These are phyloP conservation scores for Dysdera silvatica DNA, from an alignment of 1,140 invertebrate genomes.

Conservation along the genomic window DNA sequence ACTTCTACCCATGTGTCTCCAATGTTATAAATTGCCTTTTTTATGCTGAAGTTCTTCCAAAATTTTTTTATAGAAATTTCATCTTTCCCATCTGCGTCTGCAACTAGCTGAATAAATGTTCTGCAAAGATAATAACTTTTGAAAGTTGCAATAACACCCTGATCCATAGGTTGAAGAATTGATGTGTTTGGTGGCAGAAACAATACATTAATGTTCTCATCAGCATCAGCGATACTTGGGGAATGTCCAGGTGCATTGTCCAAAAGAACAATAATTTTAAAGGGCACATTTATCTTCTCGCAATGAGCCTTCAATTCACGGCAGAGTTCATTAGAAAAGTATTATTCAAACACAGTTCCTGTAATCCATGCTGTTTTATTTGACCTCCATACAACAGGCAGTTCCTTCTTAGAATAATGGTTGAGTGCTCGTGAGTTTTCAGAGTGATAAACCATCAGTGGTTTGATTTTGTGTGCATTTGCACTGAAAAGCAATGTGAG, in stretches of 20 bases:
- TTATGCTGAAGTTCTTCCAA: neutral
- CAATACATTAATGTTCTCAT: neutral
- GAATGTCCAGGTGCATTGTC: no score
- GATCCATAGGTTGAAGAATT: neutral
- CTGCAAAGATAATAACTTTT: neutral
- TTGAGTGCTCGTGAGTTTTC: constrained; percentile 40
- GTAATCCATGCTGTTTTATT: constrained; percentile 45
- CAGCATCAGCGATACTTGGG: neutral
- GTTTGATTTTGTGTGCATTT: constrained; percentile 43
- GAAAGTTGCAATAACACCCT: neutral
- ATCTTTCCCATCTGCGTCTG: neutral
- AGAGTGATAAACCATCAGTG: constrained; percentile 43
- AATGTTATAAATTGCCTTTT: neutral
- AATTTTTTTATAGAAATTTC: neutral
- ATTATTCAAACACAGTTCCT: constrained; percentile 40
- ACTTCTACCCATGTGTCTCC: neutral
- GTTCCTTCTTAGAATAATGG: constrained; percentile 36
- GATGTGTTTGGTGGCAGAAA: neutral
- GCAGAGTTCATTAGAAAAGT: constrained; percentile 36
- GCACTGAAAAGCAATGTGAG: constrained; percentile 43
- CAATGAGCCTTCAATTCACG: no score
- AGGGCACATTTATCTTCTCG: no score
- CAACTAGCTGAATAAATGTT: neutral
- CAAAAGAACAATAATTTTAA: no score
- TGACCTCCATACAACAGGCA: constrained; percentile 43